These are phyloP conservation scores for human (Homo sapiens) DNA, from an alignment of 2,113 vertebrate species.

Conservation along the genomic window GRCh38 chr12:32762501-32763000, in stretches of 20 bases:
- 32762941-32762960: neutral
- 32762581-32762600: neutral
- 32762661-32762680: neutral
- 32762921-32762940: neutral
- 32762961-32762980: too few relatives aligned
- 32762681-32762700: neutral
- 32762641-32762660: neutral
- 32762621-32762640: neutral
- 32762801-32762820: neutral
- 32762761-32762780: neutral
- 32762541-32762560: neutral
- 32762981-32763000: too few relatives aligned
- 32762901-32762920: neutral
- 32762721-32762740: neutral
- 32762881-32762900: fast-evolving
- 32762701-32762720: neutral
- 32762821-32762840: neutral
- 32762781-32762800: neutral
- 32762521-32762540: neutral
- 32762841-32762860: neutral
- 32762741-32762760: neutral
- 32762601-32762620: neutral
- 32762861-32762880: neutral
- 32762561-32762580: neutral
- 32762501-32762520: neutral